Conservation (phyloP, 2,797 vertebrate species). For the Somateria mollissima region DNA sequence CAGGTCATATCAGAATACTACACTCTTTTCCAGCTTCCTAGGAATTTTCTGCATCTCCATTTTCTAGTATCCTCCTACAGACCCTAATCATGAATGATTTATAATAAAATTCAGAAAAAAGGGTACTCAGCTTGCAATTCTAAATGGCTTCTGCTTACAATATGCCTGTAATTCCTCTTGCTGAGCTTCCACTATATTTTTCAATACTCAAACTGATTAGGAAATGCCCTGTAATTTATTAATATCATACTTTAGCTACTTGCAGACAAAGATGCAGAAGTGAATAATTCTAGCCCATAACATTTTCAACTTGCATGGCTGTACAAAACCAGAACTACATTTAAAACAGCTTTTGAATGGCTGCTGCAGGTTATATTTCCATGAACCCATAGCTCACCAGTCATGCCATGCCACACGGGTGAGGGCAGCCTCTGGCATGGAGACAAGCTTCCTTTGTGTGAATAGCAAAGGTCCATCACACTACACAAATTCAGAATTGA, state of each 20-base stretch:
- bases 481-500: neutral
- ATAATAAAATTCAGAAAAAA: conserved; percentile 37
- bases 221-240: neutral
- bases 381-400: neutral
- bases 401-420: neutral
- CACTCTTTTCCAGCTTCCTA: neutral
- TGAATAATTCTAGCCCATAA: neutral
- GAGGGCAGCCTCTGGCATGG: neutral
- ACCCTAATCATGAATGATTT: conserved; percentile 22
- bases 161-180: neutral
- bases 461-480: neutral
- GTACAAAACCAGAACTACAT: neutral
- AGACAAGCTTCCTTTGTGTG: neutral
- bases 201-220: neutral
- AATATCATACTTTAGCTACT: neutral
- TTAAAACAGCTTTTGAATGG: neutral
- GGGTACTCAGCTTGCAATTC: neutral
- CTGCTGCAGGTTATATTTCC: neutral
- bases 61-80: conserved; percentile 34
- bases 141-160: neutral
- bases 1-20: neutral
- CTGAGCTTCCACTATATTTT: neutral
- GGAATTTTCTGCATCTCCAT: neutral
- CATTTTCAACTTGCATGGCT: neutral
- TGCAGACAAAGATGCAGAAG: neutral